Percentiles rank a stretch among this genome's conserved stretches.
These are phyloP conservation scores for Danio kyathit DNA, from an alignment of 2,797 vertebrate genomes.

Conservation along the genomic window DNA sequence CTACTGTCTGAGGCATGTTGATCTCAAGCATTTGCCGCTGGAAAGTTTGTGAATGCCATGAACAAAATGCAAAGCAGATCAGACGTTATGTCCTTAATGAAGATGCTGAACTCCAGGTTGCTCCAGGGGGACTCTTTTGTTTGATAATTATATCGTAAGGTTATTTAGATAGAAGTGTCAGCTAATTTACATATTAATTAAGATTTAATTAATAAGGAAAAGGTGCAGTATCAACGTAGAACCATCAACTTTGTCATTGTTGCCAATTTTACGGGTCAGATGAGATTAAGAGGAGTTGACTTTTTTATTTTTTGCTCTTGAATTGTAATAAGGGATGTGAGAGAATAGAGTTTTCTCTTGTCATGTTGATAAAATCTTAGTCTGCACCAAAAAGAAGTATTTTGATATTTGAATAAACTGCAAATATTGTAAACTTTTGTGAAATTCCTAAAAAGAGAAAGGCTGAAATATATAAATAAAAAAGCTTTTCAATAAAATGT, in stretches of 20 bases:
- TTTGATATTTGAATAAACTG: too few species aligned
- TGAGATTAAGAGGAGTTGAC: not conserved
- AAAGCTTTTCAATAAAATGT: too few species aligned
- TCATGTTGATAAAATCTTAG: too few species aligned
- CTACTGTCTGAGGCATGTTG: not conserved
- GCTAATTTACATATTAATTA: slow-evolving; percentile 6
- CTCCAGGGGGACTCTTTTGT: slow-evolving; percentile 9
- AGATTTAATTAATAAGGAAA: not conserved
- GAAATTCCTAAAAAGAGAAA: too few species aligned
- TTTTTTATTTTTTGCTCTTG: not conserved
- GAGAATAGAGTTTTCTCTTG: too few species aligned
- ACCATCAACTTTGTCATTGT: not conserved
- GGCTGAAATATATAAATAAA: too few species aligned
- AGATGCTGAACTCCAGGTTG: not conserved
- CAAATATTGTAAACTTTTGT: too few species aligned
- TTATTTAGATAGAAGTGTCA: slow-evolving; percentile 12
- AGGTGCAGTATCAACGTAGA: slow-evolving; percentile 10
- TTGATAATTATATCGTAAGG: not conserved
- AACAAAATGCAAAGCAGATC: not conserved
- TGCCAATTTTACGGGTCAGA: not conserved
- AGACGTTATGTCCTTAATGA: slow-evolving; percentile 5
- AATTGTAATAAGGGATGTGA: not conserved
- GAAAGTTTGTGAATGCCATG: not conserved
- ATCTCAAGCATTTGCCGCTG: not conserved
- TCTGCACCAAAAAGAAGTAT: too few species aligned